Conservation (phyloP, 2,113 vertebrate species). For the Pseudorasbora parva region DNA sequence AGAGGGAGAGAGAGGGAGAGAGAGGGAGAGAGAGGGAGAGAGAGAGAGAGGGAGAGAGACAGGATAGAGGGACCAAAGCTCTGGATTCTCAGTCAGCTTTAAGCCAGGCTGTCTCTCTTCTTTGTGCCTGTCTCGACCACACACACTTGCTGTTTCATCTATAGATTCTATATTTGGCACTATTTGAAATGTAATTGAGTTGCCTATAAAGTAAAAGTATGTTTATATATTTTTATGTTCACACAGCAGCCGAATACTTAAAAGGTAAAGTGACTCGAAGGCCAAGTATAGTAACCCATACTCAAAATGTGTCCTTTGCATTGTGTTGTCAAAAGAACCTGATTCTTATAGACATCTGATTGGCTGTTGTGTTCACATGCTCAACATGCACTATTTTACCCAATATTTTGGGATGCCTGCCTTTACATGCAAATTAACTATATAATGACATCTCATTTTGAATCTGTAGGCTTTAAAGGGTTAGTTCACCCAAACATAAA, state of each 20-base stretch:
- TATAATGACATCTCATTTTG: too few relatives aligned
- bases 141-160: background rate
- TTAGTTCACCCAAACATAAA: too few relatives aligned
- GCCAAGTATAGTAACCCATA: too few relatives aligned
- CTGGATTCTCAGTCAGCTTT: conserved; percentile 42
- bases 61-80: conserved; percentile 57
- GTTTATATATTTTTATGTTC: background rate
- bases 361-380: too few relatives aligned
- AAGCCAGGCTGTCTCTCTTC: conserved; percentile 41
- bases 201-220: background rate
- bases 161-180: background rate
- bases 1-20: conserved; percentile 45
- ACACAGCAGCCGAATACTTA: background rate
- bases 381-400: too few relatives aligned
- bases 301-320: too few relatives aligned
- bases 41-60: conserved; percentile 55
- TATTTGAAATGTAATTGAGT: background rate
- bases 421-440: too few relatives aligned
- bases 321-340: too few relatives aligned
- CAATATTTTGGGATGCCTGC: too few relatives aligned
- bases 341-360: too few relatives aligned
- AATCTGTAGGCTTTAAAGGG: too few relatives aligned
- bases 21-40: conserved; percentile 50
- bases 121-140: conserved; percentile 17
- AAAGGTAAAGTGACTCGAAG: too few relatives aligned